Conservation (phyloP, 2,797 vertebrate genomes). For the Tarsius wallacei region DNA sequence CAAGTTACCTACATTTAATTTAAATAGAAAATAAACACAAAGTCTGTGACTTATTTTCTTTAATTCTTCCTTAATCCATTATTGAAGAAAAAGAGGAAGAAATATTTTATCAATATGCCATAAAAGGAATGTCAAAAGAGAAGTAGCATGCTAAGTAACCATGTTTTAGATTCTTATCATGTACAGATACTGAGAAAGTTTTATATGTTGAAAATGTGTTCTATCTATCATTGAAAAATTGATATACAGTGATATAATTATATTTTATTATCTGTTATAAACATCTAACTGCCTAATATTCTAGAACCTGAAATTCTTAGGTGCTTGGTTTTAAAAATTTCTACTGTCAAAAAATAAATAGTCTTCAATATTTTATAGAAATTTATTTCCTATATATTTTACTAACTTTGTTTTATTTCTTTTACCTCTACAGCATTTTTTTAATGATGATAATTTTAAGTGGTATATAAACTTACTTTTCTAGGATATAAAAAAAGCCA, state of each 20-base stretch:
- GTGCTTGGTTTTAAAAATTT: not conserved
- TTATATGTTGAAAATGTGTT: conserved; percentile 2
- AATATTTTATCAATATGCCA: not conserved
- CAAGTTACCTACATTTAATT: not conserved
- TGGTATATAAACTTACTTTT: not conserved
- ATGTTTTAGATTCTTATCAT: not conserved
- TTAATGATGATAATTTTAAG: not conserved
- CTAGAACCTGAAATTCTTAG: not conserved
- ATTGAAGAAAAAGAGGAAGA: not conserved
- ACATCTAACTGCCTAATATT: not conserved
- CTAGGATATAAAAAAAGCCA: not conserved
- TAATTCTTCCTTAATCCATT: not conserved
- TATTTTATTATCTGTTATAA: not conserved
- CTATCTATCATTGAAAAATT: not conserved
- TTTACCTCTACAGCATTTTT: not conserved
- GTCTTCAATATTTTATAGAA: not conserved
- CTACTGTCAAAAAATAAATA: not conserved
- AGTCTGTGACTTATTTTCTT: not conserved
- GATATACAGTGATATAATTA: not conserved
- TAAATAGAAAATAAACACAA: not conserved
- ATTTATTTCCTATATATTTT: not conserved
- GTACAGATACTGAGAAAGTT: not conserved
- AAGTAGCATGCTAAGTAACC: not conserved
- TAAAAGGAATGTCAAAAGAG: not conserved
- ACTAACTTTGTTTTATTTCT: not conserved